Percentiles rank a stretch among this genome's conserved stretches.
These are phyloP conservation scores for Neoniphon sammara DNA, from an alignment of 2,797 vertebrate genomes.

Conservation along the genomic window DNA sequence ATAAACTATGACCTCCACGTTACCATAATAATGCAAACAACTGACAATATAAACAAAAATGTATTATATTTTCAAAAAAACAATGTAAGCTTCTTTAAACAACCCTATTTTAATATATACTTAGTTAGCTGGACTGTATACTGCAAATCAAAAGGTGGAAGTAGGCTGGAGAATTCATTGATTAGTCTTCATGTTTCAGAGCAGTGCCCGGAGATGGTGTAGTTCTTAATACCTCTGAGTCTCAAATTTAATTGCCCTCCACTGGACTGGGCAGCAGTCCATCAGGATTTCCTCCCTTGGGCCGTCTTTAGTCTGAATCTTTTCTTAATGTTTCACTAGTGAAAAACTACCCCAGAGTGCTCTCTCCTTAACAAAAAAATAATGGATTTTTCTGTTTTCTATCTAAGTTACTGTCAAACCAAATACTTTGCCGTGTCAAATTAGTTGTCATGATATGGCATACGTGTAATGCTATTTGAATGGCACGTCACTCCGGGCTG, in stretches of 20 bases:
- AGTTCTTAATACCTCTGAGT: not conserved
- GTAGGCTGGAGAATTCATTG: not conserved
- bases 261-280: not conserved
- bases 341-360: not conserved
- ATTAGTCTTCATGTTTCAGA: not conserved
- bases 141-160: too few species aligned
- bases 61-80: too few species aligned
- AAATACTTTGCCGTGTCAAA: not conserved
- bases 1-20: constrained; percentile 28
- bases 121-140: too few species aligned
- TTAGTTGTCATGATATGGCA: not conserved
- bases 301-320: not conserved
- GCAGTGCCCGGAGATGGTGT: not conserved
- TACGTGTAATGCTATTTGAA: not conserved
- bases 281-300: not conserved
- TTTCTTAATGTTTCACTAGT: not conserved
- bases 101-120: not conserved
- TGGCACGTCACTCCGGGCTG: not conserved
- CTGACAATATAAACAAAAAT: constrained; percentile 17
- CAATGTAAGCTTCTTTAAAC: not conserved
- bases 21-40: not conserved
- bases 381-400: not conserved
- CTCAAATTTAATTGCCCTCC: not conserved
- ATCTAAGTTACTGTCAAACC: not conserved
- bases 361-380: not conserved